Evolutionary conservation across 2,797 vertebrate species (phyloP).

Genomic region (Ambastaia sidthimunki): DNA sequence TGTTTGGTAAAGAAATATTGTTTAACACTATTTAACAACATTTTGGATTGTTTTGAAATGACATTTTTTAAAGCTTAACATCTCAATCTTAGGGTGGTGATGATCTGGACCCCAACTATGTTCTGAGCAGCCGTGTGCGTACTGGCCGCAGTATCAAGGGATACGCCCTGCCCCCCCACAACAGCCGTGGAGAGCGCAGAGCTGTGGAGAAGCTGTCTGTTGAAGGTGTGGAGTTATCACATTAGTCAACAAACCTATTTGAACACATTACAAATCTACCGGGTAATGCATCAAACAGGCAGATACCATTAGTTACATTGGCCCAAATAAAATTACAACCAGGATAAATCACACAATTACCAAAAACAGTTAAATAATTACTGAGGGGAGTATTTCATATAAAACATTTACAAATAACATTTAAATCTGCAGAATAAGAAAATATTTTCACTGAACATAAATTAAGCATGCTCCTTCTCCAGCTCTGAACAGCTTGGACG

Average conservation of each 20-base stretch:
- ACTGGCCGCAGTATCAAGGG: conserved; percentile 87
- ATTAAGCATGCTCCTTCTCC: background rate
- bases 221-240: conserved; percentile 76
- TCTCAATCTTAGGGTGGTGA: conserved; percentile 73
- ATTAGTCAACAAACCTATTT: too few species aligned
- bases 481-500: conserved; percentile 83
- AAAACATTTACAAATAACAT: background rate
- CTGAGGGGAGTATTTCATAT: background rate
- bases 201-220: conserved; percentile 86
- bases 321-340: background rate
- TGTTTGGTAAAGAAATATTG: background rate
- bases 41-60: background rate
- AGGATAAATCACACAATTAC: too few species aligned
- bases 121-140: conserved; percentile 83
- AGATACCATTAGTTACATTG: background rate
- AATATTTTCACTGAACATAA: background rate
- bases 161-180: conserved; percentile 83
- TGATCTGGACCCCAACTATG: conserved; percentile 84
- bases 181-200: conserved; percentile 87
- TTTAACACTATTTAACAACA: background rate
- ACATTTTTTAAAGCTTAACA: background rate
- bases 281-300: background rate
- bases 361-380: background rate
- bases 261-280: background rate
- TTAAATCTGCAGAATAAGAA: background rate